Evolutionary conservation across 1,140 invertebrate genomes (phyloP), one percentile per base, ranked within the genome.

Genomic region (Plectrocnemia conspersa): DNA sequence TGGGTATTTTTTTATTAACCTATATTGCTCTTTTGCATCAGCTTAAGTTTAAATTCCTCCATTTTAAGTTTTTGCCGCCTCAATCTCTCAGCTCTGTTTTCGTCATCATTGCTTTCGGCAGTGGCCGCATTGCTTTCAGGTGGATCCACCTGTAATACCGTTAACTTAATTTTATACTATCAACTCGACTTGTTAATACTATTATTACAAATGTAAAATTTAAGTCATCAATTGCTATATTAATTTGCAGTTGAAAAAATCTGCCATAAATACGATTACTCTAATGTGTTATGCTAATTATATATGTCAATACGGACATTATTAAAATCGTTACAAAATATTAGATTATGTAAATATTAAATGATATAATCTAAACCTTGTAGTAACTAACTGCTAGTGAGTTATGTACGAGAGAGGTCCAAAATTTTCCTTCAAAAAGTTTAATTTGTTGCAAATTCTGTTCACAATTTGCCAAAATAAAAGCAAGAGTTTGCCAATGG

Each of bases 41-140:
- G 70, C 56, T 68, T 68, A 27, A 64, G 60, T 19, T 67, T 64
- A 59, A 74, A 75, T 61, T 73, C 68, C 61, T 74, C 71, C 32
- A 72, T 69, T 4, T 71, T 70, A 32, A 60, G 64, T 22, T 63
- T 62, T 61, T 75, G 73, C 1, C 73, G 61, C 10, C 72, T 61
- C 62, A 70, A 71, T 19, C 73, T 61, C 54, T 75, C 73, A 1
- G 69, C 71, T 7, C 73, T 63, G 18, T 65, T 64, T 42, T 68
- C 71, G 50, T 70, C 70, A 13, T 69, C 69, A 36, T 25, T 47
- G 10, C 16, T 41, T 15, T 32, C 47, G 9, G 33, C 33, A 18
- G 4, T 29, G 15, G 33, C 25, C n/a, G 44, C 18, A 32, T 33
- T 35, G 44, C 15, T 25, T 9, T 49, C 23, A 29, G 22, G 19